These are phyloP conservation scores for Zele albiditarsus DNA, from an alignment of 2,888 invertebrate species.

Conservation along the genomic window DNA sequence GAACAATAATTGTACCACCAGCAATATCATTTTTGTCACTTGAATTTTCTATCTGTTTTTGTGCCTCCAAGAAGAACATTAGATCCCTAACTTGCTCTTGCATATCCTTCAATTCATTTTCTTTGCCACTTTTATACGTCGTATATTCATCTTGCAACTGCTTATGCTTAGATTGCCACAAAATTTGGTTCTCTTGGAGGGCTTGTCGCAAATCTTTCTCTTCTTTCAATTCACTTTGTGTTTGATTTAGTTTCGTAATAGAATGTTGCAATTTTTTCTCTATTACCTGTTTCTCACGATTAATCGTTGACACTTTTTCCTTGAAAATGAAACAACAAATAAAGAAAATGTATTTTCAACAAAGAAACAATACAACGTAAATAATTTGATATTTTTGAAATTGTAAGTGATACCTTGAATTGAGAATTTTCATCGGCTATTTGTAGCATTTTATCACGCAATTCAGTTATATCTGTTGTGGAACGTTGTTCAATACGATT, in stretches of 20 bases:
- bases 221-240: constrained; percentile 84
- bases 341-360: neutral
- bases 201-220: constrained; percentile 90
- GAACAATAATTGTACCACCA: constrained; percentile 77
- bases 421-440: constrained; percentile 74
- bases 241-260: constrained; percentile 78
- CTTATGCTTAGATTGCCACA: constrained; percentile 79
- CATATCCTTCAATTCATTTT: constrained; percentile 84
- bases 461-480: constrained; percentile 75
- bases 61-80: constrained; percentile 97
- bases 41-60: constrained; percentile 78
- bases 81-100: constrained; percentile 96
- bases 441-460: constrained; percentile 75
- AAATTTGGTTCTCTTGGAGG: constrained; percentile 82
- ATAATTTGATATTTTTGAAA: neutral
- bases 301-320: constrained; percentile 75
- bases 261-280: constrained; percentile 83
- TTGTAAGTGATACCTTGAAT: constrained; percentile 60
- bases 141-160: constrained; percentile 63
- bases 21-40: constrained; percentile 77
- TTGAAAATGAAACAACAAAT: constrained; percentile 59
- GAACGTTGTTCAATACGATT: constrained; percentile 72
- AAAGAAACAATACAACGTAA: neutral
- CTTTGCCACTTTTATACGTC: constrained; percentile 72
- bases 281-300: constrained; percentile 79